These are phyloP conservation scores for Ceriagrion tenellum DNA, from an alignment of 2,888 invertebrate species.

Conservation along the genomic window DNA sequence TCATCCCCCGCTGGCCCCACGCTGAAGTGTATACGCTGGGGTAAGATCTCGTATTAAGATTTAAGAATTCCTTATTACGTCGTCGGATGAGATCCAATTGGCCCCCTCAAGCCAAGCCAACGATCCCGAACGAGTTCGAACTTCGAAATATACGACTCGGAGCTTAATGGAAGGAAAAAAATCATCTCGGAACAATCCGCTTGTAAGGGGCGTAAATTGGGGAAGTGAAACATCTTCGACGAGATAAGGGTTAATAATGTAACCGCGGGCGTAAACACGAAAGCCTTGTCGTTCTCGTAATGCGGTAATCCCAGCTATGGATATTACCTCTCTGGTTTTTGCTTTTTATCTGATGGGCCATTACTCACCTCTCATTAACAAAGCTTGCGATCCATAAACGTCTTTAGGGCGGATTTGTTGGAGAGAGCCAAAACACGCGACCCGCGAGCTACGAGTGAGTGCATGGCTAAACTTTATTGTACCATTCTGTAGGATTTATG, in stretches of 20 bases:
- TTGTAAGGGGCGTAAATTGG: neutral
- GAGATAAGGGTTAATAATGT: neutral
- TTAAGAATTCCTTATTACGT: neutral
- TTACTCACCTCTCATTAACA: neutral
- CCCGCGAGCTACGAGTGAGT: too few relatives aligned
- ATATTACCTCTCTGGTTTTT: neutral
- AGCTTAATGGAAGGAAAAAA: neutral
- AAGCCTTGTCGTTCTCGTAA: neutral
- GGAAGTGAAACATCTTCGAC: neutral
- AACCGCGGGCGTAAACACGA: neutral
- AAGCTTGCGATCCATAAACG: neutral
- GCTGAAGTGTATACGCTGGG: neutral
- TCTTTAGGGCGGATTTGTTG: too few relatives aligned
- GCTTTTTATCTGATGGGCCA: neutral
- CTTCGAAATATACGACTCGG: neutral
- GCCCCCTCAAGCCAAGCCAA: neutral
- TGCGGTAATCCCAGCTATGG: neutral
- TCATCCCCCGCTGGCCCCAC: neutral
- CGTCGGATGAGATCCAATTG: neutral
- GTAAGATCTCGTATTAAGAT: conserved; percentile 14
- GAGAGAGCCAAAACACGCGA: too few relatives aligned
- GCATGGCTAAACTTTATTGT: too few relatives aligned
- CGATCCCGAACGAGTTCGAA: neutral
- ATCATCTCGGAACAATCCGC: neutral
- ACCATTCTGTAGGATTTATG: too few relatives aligned